Percentiles rank a stretch among this genome's conserved stretches.
Evolutionary conservation across 2,113 vertebrate genomes (phyloP).

Genomic region (Nyctereutes procyonoides): DNA sequence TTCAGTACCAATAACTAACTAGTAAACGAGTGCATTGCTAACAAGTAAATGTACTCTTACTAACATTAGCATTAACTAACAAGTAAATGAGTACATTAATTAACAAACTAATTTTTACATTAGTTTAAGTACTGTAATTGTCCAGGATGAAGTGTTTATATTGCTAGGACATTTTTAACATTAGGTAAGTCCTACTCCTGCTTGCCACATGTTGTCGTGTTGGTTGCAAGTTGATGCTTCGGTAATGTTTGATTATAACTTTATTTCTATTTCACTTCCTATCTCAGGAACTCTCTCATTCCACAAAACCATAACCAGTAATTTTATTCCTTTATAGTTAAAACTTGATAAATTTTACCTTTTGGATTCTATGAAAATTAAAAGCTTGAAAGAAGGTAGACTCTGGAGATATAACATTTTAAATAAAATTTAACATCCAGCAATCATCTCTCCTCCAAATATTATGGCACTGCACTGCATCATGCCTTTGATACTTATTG

Average conservation of each 20-base stretch:
- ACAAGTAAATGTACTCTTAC: not conserved
- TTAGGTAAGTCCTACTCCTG: not conserved
- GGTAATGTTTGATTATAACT: not conserved
- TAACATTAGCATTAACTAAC: not conserved
- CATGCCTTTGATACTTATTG: not conserved
- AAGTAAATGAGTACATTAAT: not conserved
- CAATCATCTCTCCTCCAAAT: not conserved
- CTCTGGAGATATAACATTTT: not conserved
- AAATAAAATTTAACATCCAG: slow-evolving; percentile 14
- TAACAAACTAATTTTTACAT: slow-evolving; percentile 1
- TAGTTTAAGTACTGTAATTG: not conserved
- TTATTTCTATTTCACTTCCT: not conserved
- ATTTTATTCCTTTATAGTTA: slow-evolving; percentile 42
- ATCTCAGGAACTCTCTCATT: not conserved
- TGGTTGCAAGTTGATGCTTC: not conserved
- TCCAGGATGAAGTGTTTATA: not conserved
- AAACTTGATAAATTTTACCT: slow-evolving; percentile 20
- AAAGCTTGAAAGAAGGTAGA: slow-evolving; percentile 21
- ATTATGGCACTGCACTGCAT: not conserved
- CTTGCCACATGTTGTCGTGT: not conserved
- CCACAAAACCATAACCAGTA: not conserved
- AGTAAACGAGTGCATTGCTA: not conserved
- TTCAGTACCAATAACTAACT: not conserved
- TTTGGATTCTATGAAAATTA: slow-evolving; percentile 8
- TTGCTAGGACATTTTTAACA: not conserved